Evolutionary conservation across 2,797 vertebrate genomes (phyloP), one percentile per base, ranked within the genome.

Genomic region (Pseudochromis fuscus): DNA sequence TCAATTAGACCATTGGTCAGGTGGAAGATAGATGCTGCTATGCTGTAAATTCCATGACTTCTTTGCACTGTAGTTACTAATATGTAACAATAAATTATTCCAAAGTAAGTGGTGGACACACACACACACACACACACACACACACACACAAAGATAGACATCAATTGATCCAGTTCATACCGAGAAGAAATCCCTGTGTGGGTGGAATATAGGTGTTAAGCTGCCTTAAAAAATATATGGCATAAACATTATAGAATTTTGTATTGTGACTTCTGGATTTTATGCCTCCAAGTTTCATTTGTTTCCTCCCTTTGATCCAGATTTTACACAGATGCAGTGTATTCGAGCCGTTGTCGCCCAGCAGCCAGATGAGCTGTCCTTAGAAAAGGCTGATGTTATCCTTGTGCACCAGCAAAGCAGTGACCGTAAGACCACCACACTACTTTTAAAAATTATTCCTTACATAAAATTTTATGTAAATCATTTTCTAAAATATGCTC

Each of bases 311-410:
- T 62, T 76, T 27, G 4, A 15, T 44, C 28, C 72, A 99, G 97
- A 95, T 57, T 88, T 90, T 18, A n/a, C 75, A 9, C 97, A 99
- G 83, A 96, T 98, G 89, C 97, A 97, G 81, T 98, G 98, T 79
- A 94, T 98, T 49, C 92, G 94, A 77, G 93, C 95, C 1, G 95
- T 95, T 88, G 91, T 96, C 46, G 93, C 94, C 35, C 95, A 97
- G 57, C 96, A 99, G 88, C 96, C 97, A 0, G 97, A 99, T 45
- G 97, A 98, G 82, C 62, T 98, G 77, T 96, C 94, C 0, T 87
- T 99, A 67, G 97, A 99, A 88, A 99, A 99, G 89, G 98, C 97
- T 0, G 97, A 99, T 0, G 93, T 98, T 50, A 85, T 98, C 49
- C 92, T 98, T 79, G 95, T 97, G 70, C 96, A 94, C 68, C 94